Percentiles rank a stretch among this genome's conserved stretches.
phyloP scores from a whole-genome alignment of 2,113 vertebrate genomes.

The Anseranas semipalmata region DNA sequence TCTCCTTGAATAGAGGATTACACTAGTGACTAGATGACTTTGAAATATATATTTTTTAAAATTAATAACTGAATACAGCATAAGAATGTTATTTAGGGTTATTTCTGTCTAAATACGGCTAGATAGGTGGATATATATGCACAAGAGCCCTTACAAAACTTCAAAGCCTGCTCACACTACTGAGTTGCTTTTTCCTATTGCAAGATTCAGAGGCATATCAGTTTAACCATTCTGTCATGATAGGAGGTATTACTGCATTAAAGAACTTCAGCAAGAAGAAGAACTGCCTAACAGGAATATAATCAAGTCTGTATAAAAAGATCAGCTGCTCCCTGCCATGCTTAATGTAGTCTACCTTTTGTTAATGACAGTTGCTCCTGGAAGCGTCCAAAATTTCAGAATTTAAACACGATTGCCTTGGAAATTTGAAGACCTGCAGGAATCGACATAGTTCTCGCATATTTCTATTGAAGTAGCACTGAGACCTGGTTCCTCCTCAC shows the following conservation, averaged over 20 bases:
- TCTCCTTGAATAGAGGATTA: neutral
- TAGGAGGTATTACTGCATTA: neutral
- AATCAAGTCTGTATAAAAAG: slow-evolving; percentile 10
- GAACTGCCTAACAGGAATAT: neutral
- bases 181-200: neutral
- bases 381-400: neutral
- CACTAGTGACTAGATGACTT: neutral
- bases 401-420: neutral
- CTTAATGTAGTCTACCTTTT: neutral
- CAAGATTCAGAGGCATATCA: neutral
- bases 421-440: neutral
- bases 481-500: neutral
- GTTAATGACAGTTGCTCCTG: neutral
- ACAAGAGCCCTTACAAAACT: neutral
- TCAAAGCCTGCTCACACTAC: neutral
- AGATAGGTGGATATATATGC: neutral
- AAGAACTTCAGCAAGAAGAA: slow-evolving; percentile 4
- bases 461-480: neutral
- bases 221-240: neutral
- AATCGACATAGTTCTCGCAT: neutral
- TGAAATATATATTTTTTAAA: neutral
- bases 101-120: neutral
- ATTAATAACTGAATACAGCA: neutral
- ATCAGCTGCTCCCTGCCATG: neutral
- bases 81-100: neutral